Evolutionary conservation across 2,797 vertebrate species (phyloP).

Genomic region (Hirundo rustica): DNA sequence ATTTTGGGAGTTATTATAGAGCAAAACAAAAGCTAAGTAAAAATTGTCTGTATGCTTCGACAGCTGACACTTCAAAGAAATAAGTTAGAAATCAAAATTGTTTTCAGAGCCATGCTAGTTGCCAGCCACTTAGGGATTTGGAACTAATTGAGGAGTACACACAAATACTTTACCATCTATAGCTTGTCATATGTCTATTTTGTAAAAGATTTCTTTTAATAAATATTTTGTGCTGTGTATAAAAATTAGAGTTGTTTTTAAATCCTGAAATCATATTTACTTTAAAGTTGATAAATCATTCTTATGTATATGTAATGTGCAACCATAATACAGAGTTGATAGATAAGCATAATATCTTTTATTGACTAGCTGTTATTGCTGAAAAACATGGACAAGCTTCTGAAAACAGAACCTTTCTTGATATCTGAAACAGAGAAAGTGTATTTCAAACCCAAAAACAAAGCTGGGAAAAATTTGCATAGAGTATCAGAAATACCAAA

Average conservation of each 20-base stretch:
- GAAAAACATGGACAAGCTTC: not conserved
- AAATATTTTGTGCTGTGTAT: not conserved
- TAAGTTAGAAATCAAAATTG: not conserved
- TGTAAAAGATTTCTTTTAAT: not conserved
- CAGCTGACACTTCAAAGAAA: slow-evolving; percentile 45
- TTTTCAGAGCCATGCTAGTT: not conserved
- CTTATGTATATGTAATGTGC: not conserved
- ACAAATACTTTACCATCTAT: not conserved
- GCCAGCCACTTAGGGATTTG: not conserved
- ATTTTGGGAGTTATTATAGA: slow-evolving; percentile 60
- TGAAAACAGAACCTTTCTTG: not conserved
- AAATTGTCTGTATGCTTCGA: slow-evolving; percentile 10
- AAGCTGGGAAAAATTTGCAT: not conserved
- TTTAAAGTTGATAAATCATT: not conserved
- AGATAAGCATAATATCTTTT: not conserved
- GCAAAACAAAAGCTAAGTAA: slow-evolving; percentile 15
- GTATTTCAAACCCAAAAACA: not conserved
- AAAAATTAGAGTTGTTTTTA: not conserved
- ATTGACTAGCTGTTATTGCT: not conserved
- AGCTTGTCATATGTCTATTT: not conserved
- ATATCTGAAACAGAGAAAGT: not conserved
- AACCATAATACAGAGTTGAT: not conserved
- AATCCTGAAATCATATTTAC: not conserved
- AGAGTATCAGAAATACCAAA: not conserved
- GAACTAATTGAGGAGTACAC: not conserved